A percentile compares a stretch with the other conserved stretches of the same genome.
Conservation (phyloP, 2,113 vertebrate species). For the Ardeotis arabs region DNA sequence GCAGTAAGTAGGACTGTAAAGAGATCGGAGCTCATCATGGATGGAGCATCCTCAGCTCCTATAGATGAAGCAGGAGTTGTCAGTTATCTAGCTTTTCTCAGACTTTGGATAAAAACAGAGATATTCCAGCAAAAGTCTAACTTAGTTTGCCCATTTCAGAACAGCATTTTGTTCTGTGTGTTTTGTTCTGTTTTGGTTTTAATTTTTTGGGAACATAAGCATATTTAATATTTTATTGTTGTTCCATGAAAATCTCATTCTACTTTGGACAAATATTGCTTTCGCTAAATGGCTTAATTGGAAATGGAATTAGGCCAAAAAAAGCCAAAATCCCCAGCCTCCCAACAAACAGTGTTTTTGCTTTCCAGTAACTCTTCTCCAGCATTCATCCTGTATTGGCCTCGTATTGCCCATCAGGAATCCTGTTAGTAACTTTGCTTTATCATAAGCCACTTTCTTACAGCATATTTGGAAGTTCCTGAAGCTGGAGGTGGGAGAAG, state of each 20-base stretch:
- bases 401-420: not conserved
- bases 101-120: not conserved
- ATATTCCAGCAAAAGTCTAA: not conserved
- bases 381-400: not conserved
- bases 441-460: not conserved
- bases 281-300: not conserved
- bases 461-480: not conserved
- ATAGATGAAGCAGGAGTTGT: not conserved
- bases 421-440: not conserved
- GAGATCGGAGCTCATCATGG: not conserved
- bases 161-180: not conserved
- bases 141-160: not conserved
- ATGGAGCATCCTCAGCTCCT: not conserved
- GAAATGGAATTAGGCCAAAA: not conserved
- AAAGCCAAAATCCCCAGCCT: not conserved
- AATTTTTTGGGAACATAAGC: not conserved
- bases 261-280: not conserved
- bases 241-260: not conserved
- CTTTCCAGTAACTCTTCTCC: not conserved
- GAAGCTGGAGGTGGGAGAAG: not conserved
- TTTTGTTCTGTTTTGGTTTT: not conserved
- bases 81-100: not conserved
- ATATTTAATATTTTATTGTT: constrained; percentile 16
- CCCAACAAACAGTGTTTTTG: not conserved
- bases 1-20: not conserved